These are phyloP conservation scores for Rhimphoctona megacephalus DNA, from an alignment of 2,888 invertebrate species.

Conservation along the genomic window DNA sequence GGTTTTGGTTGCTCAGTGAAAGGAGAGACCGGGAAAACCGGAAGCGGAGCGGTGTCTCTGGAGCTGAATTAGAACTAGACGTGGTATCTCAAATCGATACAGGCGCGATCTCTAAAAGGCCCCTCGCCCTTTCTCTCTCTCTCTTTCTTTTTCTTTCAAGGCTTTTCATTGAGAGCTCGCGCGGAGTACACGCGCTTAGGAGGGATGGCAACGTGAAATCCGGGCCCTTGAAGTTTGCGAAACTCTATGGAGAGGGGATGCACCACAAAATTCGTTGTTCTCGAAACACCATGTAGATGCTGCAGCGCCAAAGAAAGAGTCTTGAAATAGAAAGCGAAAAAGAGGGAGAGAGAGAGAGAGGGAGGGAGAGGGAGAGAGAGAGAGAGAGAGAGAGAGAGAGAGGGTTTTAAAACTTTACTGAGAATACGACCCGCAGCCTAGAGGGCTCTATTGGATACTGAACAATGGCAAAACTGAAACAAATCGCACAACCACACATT, in stretches of 20 bases:
- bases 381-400: constrained; percentile 16
- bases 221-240: constrained; percentile 64
- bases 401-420: constrained; percentile 55
- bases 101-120: constrained; percentile 59
- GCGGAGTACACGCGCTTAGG: constrained; percentile 35
- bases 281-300: constrained; percentile 74
- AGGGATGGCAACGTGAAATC: constrained; percentile 47
- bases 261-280: constrained; percentile 59
- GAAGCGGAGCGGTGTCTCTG: constrained; percentile 76
- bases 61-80: constrained; percentile 78
- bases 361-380: too few relatives aligned
- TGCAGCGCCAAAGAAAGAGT: constrained; percentile 61
- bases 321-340: constrained; percentile 30
- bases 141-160: constrained; percentile 56
- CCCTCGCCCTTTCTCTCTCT: constrained; percentile 54
- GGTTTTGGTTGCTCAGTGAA: constrained; percentile 55
- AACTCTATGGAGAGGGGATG: constrained; percentile 52
- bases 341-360: not conserved
- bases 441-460: constrained; percentile 61
- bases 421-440: constrained; percentile 58
- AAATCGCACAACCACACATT: constrained; percentile 60
- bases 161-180: constrained; percentile 64
- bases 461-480: constrained; percentile 71
- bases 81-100: constrained; percentile 69
- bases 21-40: constrained; percentile 80